phyloP scores from a whole-genome alignment of 2,888 invertebrate genomes.

The Aleiodes leptofemur region DNA sequence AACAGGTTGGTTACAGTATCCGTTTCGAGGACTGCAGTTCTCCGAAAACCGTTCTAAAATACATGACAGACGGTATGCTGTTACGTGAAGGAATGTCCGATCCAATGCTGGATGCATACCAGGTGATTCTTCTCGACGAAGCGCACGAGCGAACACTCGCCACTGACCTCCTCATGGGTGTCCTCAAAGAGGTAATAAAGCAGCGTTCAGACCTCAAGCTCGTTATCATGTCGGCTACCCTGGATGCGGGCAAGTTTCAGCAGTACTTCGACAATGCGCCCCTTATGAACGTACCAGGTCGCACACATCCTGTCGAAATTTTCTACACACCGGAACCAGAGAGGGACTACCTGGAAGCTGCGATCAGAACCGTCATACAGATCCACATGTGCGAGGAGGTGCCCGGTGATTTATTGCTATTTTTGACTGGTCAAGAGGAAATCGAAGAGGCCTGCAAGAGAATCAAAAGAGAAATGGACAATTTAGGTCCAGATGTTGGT shows the following conservation, averaged over 20 bases:
- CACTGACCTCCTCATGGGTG: constrained; percentile 99
- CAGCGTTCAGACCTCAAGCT: constrained; percentile 95
- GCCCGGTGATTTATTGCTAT: constrained; percentile 93
- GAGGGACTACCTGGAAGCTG: constrained; percentile 97
- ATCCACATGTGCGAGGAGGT: constrained; percentile 98
- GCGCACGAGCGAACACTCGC: constrained; percentile 99
- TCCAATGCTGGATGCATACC: constrained; percentile 96
- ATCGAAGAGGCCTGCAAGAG: constrained; percentile 99
- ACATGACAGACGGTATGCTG: constrained; percentile 99
- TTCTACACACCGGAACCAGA: constrained; percentile 99
- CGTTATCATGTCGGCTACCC: constrained; percentile 99
- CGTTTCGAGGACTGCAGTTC: constrained; percentile 99
- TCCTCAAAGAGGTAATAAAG: constrained; percentile 96
- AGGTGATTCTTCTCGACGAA: constrained; percentile 97
- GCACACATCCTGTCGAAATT: constrained; percentile 97
- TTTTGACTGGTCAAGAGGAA: constrained; percentile 93
- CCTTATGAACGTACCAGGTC: constrained; percentile 97
- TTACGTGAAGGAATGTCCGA: constrained; percentile 99
- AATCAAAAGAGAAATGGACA: constrained; percentile 96
- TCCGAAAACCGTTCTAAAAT: constrained; percentile 94
- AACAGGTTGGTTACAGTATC: constrained; percentile 96
- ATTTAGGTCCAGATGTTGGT: constrained; percentile 96
- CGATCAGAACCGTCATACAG: constrained; percentile 97
- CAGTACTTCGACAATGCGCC: constrained; percentile 99
- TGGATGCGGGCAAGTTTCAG: constrained; percentile 99